Conservation (phyloP, 2,888 invertebrate species). For the Noctua pronuba region DNA sequence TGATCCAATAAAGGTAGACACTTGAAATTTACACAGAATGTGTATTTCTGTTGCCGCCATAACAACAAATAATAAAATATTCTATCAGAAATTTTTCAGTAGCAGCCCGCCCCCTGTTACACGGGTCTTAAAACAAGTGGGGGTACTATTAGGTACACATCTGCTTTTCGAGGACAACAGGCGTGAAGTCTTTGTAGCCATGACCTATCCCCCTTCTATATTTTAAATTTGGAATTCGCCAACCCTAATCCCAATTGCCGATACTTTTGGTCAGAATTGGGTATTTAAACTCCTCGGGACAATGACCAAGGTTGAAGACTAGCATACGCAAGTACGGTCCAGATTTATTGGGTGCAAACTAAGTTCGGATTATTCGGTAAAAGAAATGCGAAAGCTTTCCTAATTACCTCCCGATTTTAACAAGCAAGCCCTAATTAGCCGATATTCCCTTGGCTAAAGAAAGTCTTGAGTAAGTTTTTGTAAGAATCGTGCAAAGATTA, state of each 20-base stretch:
- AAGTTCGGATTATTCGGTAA: constrained; percentile 7
- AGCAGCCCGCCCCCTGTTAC: background rate
- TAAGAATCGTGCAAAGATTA: constrained; percentile 21
- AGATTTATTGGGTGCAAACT: background rate
- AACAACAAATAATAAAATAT: too few relatives aligned
- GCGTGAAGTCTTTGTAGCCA: background rate
- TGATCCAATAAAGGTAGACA: too few relatives aligned
- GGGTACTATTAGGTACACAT: background rate
- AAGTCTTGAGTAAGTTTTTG: background rate
- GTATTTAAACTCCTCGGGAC: background rate
- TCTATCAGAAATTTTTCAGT: background rate
- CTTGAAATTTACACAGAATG: too few relatives aligned
- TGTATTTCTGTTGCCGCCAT: too few relatives aligned
- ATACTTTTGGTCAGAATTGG: constrained; percentile 17
- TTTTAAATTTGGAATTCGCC: background rate
- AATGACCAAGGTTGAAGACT: background rate
- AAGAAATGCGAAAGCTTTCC: constrained; percentile 18
- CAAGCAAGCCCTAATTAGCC: constrained; percentile 20
- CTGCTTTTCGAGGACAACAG: background rate
- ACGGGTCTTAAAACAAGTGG: background rate
- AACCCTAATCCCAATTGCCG: constrained; percentile 7
- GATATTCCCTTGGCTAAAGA: background rate
- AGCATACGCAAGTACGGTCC: constrained; percentile 13
- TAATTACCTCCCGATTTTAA: constrained; percentile 22
- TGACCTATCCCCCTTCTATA: background rate